Conservation (phyloP, 1,140 invertebrate genomes). For the Wiebesia pumilae region DNA sequence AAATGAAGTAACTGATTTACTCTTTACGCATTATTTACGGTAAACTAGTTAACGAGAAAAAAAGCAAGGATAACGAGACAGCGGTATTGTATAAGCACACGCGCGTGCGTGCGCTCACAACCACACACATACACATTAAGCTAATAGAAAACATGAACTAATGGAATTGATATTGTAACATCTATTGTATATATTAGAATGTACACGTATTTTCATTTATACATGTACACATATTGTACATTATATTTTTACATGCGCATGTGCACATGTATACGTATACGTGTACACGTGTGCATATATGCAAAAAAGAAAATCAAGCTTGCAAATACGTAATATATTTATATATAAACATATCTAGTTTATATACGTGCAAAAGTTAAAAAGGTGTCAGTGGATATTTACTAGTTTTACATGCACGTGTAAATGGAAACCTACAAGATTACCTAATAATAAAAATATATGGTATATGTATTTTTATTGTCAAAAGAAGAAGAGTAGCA, state of each 20-base stretch:
- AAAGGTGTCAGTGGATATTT: slow-evolving; percentile 11
- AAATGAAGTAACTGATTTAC: slow-evolving; percentile 49
- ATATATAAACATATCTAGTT: slow-evolving; percentile 37
- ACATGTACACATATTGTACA: slow-evolving; percentile 1
- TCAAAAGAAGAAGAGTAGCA: no score
- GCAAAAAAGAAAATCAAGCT: background rate
- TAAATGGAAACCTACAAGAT: background rate
- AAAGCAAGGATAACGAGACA: background rate
- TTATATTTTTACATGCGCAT: no score
- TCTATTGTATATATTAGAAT: slow-evolving; percentile 10
- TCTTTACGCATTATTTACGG: slow-evolving; percentile 41
- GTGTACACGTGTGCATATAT: background rate
- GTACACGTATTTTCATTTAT: background rate
- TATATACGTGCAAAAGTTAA: slow-evolving; percentile 22
- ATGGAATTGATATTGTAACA: slow-evolving; percentile 54
- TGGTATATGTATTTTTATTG: no score
- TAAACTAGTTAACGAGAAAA: slow-evolving; percentile 20
- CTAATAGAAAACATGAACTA: slow-evolving; percentile 26
- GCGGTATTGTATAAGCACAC: background rate
- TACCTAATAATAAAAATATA: no score
- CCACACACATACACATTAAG: slow-evolving; percentile 11
- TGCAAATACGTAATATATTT: slow-evolving; percentile 44
- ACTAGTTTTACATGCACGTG: slow-evolving; percentile 13
- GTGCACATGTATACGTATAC: no score
- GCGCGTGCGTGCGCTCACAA: no score